Evolutionary conservation across 2,888 invertebrate species (phyloP), one percentile per base, ranked within the genome.

Genomic region (Campoplex capitator): DNA sequence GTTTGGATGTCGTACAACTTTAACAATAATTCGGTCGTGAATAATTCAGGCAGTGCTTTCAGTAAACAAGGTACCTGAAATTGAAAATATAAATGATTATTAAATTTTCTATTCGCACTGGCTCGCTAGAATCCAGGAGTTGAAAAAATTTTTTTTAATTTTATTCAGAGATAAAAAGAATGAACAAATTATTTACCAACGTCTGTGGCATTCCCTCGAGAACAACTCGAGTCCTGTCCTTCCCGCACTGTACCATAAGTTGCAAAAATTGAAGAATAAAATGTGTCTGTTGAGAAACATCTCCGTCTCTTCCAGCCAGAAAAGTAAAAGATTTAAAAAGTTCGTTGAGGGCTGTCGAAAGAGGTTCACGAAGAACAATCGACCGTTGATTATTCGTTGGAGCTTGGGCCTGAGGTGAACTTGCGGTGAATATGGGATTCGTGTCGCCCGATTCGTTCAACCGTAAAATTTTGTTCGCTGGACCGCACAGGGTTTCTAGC

Each of bases 251-350:
- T 0, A 98, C 97, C 70, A 97, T 95, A 87, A 96, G 95, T 75
- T 97, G 96, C 54, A 98, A 95, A 92, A 98, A 97, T 92, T 97
- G 96, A 90, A 97, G 96, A 81, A 98, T 97, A 92, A 98, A 98
- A 92, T 97, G 96, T 0, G 97, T 97, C 93, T 97, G 97, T 76
- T 97, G 97, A 0, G 97, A 97, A 0, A 98, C 96, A 90, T 97
- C 96, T n/a, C 97, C 97, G 82, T 97, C 97, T 91, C 96, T 95
- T 2, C 96, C 96, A 65, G 96, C 97, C 76, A 97, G 95, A 89
- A 97, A 96, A 45, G 96, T 96, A 91, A 98, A 97, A 48, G 97
- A 96, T 84, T 96, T 96, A 90, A 97, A 97, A n/a, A 98, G 94
- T 86, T 96, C 96, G 85, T 96, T 96, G 35, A 98, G 94, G 23